Evolutionary conservation across 2,888 invertebrate genomes (phyloP).

Genomic region (Teleogryllus oceanicus): DNA sequence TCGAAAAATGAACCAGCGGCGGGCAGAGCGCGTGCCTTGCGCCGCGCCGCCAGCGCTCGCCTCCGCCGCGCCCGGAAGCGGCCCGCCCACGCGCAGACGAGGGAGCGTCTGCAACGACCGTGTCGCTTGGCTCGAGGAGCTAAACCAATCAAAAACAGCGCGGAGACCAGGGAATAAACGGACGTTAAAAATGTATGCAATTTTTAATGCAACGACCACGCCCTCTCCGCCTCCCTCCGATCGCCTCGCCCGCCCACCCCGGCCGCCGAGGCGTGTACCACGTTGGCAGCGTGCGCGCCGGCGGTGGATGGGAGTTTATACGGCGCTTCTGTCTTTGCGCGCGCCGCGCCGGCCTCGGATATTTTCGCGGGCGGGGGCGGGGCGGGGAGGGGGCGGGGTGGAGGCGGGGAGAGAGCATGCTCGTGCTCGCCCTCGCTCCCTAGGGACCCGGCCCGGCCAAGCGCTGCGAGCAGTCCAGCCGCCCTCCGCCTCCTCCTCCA

Average conservation of each 20-base stretch:
- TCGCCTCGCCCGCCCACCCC: background rate
- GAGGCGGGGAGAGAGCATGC: background rate
- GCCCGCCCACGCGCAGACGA: too few species aligned
- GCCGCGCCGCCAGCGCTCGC: too few species aligned
- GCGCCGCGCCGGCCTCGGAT: background rate
- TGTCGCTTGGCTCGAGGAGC: background rate
- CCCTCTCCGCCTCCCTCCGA: background rate
- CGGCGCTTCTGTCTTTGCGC: background rate
- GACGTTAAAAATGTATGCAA: background rate
- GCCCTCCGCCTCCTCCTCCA: background rate
- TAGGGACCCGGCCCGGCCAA: background rate
- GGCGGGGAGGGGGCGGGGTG: background rate
- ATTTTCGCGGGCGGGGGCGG: background rate
- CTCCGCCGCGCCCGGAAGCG: too few species aligned
- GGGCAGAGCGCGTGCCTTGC: too few species aligned
- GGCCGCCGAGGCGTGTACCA: background rate
- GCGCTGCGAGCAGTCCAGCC: background rate
- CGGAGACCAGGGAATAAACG: constrained; percentile 9
- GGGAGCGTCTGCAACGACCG: background rate
- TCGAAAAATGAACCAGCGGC: too few species aligned
- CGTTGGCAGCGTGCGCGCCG: too few species aligned
- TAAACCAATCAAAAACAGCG: constrained; percentile 18
- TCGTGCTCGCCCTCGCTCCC: background rate
- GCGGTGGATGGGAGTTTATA: too few species aligned
- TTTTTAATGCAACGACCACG: constrained; percentile 1